Evolutionary conservation across 2,888 invertebrate species (phyloP), one percentile per base, ranked within the genome.

Genomic region (Caenorhabditis imperialis): DNA sequence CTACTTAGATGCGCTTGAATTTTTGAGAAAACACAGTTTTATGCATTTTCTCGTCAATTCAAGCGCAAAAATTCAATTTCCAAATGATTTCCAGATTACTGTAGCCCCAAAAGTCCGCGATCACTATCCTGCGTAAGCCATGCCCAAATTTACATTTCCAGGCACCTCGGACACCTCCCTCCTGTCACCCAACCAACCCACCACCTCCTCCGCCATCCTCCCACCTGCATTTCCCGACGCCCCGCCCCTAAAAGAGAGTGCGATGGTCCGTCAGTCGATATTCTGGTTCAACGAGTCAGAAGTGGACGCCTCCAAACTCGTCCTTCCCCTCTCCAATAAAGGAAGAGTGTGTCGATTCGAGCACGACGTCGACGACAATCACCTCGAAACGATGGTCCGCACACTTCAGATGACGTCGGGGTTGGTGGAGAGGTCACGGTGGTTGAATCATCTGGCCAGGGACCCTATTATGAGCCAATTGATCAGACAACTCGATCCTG

Each of bases 221-320:
- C 10, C 16, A n/a, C 18, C 20, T 2, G 14, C 10, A n/a, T 14
- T 33, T 8, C 14, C 33, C 12, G 38, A 45, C 3, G 18, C 51
- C 18, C 7, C 16, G 0, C 27, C 27, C 20, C 20, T 69, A 5
- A 60, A 48, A 35, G 73, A 65, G 16, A 48, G 54, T 6, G 6
- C 4, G 2, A 33, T 73, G 16, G 73, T 65, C 18, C 40, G 73
- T 18, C 63, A 65, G n/a, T 73, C 73, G 3, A 65, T 73, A 42
- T 73, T 73, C 38, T 73, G 73, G 72, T 75, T 69, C 42, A 58
- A 69, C 22, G 75, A 75, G n/a, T 42, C 58, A 5, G 75, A 75
- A 63, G 75, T 75, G 3, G 75, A 75, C 40, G 50, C 47, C n/a
- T 45, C 70, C 0, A 60, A 70, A 22, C 33, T 69, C 0, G 60